Evolutionary conservation across 2,888 invertebrate genomes (phyloP), one percentile per base, ranked within the genome.

Genomic region (Craniophora ligustri): DNA sequence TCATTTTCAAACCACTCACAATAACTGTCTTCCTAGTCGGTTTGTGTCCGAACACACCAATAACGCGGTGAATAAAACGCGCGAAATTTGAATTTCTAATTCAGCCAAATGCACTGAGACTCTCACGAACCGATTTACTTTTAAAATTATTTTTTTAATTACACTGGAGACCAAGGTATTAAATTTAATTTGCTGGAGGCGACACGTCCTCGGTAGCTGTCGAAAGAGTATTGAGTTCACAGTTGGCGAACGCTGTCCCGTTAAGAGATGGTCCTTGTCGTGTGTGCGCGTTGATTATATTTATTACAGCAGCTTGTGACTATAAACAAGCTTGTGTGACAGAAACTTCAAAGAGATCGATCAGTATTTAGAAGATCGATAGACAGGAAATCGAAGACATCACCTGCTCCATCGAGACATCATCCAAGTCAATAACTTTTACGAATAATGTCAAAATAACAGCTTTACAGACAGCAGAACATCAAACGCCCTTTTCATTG

Each of bases 301-400:
- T 91, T 92, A 92, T 91, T 92, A 88, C 90, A 88, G 85, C 85
- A 84, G 82, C 75, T 64, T 61, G 84, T 79, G 81, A 85, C 88
- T 90, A 87, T 90, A 91, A 92, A 88, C 90, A 88, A 85, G 81
- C 83, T 71, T 72, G 70, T 72, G 71, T 82, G 87, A 88, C 85
- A 84, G 82, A 66, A 72, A 91, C 92, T 86, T 93, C 92, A 93
- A 93, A 92, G 92, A 83, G 85, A 88, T 91, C 91, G 84, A 92
- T 90, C 79, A 85, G 81, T 87, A 81, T 86, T 89, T 81, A 66
- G 77, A 74, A 85, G 83, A 86, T 84, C 84, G 87, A 84, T 81
- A 75, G 72, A 76, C 77, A 72, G 70, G 76, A 79, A n/a, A n/a
- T n/a, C n/a, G n/a, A n/a, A n/a, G n/a, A 69, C 67, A 77, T 73